These are phyloP conservation scores for Stomatorhinus walkeri DNA, from an alignment of 2,797 vertebrate species.

Conservation along the genomic window DNA sequence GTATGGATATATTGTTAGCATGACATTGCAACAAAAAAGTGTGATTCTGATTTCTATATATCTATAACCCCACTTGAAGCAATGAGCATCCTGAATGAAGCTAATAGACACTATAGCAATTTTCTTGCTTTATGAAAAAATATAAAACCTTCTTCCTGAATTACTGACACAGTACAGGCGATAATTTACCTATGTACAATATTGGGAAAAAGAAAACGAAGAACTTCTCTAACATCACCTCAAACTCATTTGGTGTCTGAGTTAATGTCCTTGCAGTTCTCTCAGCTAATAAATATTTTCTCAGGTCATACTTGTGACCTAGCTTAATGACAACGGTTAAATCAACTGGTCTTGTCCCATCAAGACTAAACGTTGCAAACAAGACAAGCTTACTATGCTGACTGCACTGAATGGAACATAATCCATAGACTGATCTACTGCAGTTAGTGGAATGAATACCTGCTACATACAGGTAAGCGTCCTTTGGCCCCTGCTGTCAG, in stretches of 20 bases:
- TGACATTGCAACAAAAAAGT: neutral
- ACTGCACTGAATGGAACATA: neutral
- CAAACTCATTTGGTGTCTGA: neutral
- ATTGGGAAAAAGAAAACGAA: neutral
- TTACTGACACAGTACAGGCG: neutral
- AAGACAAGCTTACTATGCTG: neutral
- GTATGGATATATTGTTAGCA: neutral
- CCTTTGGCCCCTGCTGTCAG: neutral
- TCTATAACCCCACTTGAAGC: neutral
- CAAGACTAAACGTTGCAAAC: neutral
- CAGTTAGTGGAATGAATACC: neutral
- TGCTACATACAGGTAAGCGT: neutral
- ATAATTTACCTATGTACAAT: neutral
- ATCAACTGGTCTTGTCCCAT: neutral
- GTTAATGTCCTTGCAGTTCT: neutral
- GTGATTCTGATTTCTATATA: neutral
- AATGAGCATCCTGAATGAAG: neutral
- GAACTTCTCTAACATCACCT: neutral
- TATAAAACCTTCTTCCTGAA: neutral
- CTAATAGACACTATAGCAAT: neutral
- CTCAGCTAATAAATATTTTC: neutral
- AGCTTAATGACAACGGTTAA: neutral
- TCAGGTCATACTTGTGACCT: neutral
- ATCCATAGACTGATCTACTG: neutral
- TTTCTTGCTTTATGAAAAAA: neutral